phyloP scores from a whole-genome alignment of 2,888 invertebrate species.

The Diabrotica balteata region DNA sequence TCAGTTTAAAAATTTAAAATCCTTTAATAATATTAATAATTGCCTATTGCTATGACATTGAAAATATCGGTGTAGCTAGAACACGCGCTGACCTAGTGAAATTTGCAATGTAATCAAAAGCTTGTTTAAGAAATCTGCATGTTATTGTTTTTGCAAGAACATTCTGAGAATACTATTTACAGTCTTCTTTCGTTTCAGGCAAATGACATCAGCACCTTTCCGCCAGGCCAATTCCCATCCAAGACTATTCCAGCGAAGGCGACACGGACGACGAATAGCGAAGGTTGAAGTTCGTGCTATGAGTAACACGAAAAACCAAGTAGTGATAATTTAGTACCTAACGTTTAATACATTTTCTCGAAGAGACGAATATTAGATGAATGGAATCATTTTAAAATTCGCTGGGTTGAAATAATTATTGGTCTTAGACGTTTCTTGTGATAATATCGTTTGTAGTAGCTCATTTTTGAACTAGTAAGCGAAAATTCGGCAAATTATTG shows the following conservation, averaged over 20 bases:
- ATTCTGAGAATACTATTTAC: neutral
- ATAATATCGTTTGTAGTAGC: conserved; percentile 7
- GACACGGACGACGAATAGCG: conserved; percentile 90
- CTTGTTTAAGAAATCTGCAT: conserved; percentile 10
- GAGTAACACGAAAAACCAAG: conserved; percentile 42
- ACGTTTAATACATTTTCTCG: conserved; percentile 34
- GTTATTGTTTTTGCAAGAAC: neutral
- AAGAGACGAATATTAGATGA: conserved; percentile 32
- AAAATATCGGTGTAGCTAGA: too few species aligned
- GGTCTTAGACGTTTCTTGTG: conserved; percentile 2
- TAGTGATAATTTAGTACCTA: conserved; percentile 46
- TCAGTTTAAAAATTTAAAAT: too few species aligned
- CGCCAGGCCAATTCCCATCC: conserved; percentile 69
- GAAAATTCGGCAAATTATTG: neutral
- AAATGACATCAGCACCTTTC: conserved; percentile 75
- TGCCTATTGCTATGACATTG: too few species aligned
- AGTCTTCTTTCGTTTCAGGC: conserved; percentile 62
- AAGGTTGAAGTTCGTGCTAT: conserved; percentile 47
- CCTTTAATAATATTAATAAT: too few species aligned
- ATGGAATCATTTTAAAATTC: conserved; percentile 19
- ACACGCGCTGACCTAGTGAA: too few species aligned
- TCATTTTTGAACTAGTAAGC: neutral
- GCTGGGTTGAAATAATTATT: conserved; percentile 20
- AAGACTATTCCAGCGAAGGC: conserved; percentile 85
- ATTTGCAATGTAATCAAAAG: too few species aligned